phyloP scores from a whole-genome alignment of 2,888 invertebrate species.

The Lithophane socia region DNA sequence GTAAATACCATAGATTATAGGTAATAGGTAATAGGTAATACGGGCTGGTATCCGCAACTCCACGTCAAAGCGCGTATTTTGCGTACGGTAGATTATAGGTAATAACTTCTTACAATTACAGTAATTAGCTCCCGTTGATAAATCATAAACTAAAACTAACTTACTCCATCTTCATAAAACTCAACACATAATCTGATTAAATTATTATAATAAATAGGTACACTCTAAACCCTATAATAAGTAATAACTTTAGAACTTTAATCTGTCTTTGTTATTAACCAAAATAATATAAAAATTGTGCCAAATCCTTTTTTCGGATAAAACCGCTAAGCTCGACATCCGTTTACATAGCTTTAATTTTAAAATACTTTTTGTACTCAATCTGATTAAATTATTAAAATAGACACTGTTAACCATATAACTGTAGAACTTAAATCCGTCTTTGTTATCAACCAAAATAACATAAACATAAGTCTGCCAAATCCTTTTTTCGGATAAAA shows the following conservation, averaged over 20 bases:
- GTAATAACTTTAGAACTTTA: background rate
- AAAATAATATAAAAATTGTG: slow-evolving; percentile 13
- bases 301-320: background rate
- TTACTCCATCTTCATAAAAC: slow-evolving; percentile 13
- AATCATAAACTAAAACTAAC: background rate
- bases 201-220: background rate
- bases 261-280: slow-evolving; percentile 11
- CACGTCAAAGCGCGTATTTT: too few species aligned
- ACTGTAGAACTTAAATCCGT: slow-evolving; percentile 6
- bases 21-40: too few species aligned
- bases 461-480: background rate
- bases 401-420: background rate
- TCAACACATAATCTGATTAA: background rate
- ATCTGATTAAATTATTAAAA: background rate
- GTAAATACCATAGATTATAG: background rate
- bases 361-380: background rate
- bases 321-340: background rate
- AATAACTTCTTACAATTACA: background rate
- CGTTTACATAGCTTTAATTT: background rate
- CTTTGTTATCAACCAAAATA: slow-evolving; percentile 17
- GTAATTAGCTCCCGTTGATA: background rate
- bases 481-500: slow-evolving; percentile 6
- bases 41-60: too few species aligned
- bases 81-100: background rate
- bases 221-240: background rate